Evolutionary conservation across 2,113 vertebrate genomes (phyloP).

Genomic region (Cromileptes altivelis): DNA sequence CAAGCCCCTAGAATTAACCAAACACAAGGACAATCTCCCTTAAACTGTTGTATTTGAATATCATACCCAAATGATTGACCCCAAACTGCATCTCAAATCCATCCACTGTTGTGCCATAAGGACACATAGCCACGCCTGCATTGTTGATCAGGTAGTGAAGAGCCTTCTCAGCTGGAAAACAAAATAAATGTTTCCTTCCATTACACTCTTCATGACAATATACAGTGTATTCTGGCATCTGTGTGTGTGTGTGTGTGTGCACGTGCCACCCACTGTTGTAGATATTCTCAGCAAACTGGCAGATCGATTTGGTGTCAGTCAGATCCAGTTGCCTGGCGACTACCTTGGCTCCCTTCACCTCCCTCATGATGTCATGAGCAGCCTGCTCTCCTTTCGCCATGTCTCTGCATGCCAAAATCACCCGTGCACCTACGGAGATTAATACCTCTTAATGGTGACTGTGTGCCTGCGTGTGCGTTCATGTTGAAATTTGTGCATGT

Average conservation of each 20-base stretch:
- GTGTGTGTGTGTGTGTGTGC: not conserved
- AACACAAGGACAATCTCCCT: not conserved
- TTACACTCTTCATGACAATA: not conserved
- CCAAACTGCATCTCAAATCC: constrained; percentile 84
- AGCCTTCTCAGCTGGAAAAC: constrained; percentile 78
- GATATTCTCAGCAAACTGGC: constrained; percentile 82
- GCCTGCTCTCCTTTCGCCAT: constrained; percentile 78
- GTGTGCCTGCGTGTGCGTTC: constrained; percentile 3
- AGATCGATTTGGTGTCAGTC: constrained; percentile 83
- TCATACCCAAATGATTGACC: constrained; percentile 85
- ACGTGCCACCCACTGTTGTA: constrained; percentile 77
- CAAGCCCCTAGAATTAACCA: not conserved
- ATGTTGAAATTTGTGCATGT: constrained; percentile 9
- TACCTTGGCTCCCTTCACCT: constrained; percentile 74
- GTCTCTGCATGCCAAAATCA: constrained; percentile 84
- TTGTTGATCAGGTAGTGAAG: constrained; percentile 85
- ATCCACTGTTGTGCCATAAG: constrained; percentile 74
- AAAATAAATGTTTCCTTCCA: not conserved
- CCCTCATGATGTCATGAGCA: constrained; percentile 75
- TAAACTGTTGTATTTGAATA: not conserved
- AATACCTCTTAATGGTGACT: not conserved
- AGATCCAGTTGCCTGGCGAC: constrained; percentile 81
- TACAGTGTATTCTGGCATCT: not conserved
- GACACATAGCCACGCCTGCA: constrained; percentile 79
- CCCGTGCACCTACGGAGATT: constrained; percentile 71